Evolutionary conservation across 2,113 vertebrate genomes (phyloP), one percentile per base, ranked within the genome.

Genomic region (Beaufortia kweichowensis): DNA sequence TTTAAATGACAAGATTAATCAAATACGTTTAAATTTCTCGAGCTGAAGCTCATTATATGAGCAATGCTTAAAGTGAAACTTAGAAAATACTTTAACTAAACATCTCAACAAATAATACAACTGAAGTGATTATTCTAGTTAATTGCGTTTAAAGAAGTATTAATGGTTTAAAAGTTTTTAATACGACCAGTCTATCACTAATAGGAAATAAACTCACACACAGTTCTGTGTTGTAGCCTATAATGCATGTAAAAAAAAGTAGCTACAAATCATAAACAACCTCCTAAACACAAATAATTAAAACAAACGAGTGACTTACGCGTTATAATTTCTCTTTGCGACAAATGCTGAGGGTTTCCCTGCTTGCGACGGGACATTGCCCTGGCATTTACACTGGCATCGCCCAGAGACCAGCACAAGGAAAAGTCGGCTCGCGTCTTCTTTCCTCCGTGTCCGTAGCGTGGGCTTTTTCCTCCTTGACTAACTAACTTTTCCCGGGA

Each of bases 331-430:
- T 98, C 96, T 94, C 96, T 96, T 92, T 95, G 96, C 92, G 95
- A 96, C 92, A 98, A 93, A 94, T 98, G 96, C 94, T 98, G 96
- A 91, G 96, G 96, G 90, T 98, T 97, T 92, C 96, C 96, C 95
- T 98, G 96, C 94, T 98, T 98, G 92, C 96, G 95, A 94, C 96
- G 96, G 96, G 96, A 98, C 96, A 98, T 98, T 94, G 95, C 95
- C 95, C 94, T 94, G 93, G 95, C 96, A 97, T 96, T 94, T 96
- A 98, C 93, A 94, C 92, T 91, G 93, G 95, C 95, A 98, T 98
- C 91, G 94, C 96, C 95, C 93, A 94, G 93, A 94, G 93, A 96
- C 94, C 94, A 89, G 93, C 91, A 91, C 94, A 88, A 86, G 88
- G 87, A 92, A 92, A 87, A 89, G 87, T 91, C 88, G 82, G 85